Percentiles rank a stretch among this genome's conserved stretches.
These are phyloP conservation scores for Drosophila mercatorum DNA, from an alignment of 2,888 invertebrate species.

Conservation along the genomic window DNA sequence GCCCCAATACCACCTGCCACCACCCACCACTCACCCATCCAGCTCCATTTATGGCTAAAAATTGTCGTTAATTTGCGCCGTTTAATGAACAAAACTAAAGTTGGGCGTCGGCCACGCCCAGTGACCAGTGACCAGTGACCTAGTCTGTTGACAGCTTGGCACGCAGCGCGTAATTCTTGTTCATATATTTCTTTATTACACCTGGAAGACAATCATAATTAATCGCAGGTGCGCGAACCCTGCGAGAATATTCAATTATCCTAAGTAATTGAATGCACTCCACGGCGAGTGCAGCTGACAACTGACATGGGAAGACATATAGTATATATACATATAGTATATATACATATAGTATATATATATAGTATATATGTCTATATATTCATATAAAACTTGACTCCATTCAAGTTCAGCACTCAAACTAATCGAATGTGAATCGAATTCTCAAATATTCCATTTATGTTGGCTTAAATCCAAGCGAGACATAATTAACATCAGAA, in stretches of 20 bases:
- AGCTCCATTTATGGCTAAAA: conserved; percentile 4
- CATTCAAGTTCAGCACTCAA: conserved; percentile 8
- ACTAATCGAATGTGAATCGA: conserved; percentile 15
- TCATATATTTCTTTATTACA: conserved; percentile 43
- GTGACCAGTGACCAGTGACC: conserved; percentile 19
- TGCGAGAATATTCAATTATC: conserved; percentile 52
- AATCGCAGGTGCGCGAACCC: conserved; percentile 38
- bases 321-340: neutral
- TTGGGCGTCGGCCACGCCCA: conserved; percentile 39
- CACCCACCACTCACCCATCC: neutral
- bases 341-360: neutral
- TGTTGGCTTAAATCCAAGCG: conserved; percentile 6
- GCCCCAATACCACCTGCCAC: neutral
- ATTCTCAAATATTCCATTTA: conserved; percentile 21
- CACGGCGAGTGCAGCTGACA: conserved; percentile 20
- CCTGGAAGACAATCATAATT: conserved; percentile 61
- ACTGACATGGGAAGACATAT: conserved; percentile 25
- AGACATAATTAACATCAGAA: conserved; percentile 26
- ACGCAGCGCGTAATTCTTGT: conserved; percentile 18
- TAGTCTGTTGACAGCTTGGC: conserved; percentile 34
- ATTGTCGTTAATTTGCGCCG: conserved; percentile 43
- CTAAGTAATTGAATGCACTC: conserved; percentile 67
- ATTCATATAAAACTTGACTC: neutral
- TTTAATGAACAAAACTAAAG: conserved; percentile 54
- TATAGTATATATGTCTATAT: neutral